These are phyloP conservation scores for Chlorops oryzae DNA, from an alignment of 1,140 invertebrate genomes.

Conservation along the genomic window DNA sequence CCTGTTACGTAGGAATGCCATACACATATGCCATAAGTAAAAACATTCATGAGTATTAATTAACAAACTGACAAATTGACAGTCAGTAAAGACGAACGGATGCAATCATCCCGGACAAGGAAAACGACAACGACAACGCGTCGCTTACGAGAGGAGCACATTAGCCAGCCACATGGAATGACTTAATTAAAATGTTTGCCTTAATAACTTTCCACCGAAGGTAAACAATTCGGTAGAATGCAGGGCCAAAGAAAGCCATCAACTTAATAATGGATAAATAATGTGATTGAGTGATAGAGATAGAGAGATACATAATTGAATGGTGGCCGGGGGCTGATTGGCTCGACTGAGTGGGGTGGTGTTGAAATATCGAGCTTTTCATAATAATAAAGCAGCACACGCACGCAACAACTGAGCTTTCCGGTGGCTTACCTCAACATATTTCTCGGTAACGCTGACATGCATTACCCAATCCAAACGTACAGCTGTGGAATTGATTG, in stretches of 20 bases:
- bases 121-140: too few relatives aligned
- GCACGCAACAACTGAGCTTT: too few relatives aligned
- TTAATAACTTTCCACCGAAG: too few relatives aligned
- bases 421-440: slow-evolving; percentile 46
- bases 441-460: slow-evolving; percentile 39
- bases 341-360: not conserved
- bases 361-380: not conserved
- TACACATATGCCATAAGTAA: too few relatives aligned
- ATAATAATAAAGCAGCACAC: not conserved
- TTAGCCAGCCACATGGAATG: too few relatives aligned
- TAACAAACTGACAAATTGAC: too few relatives aligned
- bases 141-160: too few relatives aligned
- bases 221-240: too few relatives aligned
- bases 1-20: slow-evolving; percentile 52
- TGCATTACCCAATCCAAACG: slow-evolving; percentile 78
- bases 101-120: too few relatives aligned
- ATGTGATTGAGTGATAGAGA: not conserved
- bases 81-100: not conserved
- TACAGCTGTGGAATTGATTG: slow-evolving; percentile 75
- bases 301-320: not conserved
- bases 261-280: not conserved
- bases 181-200: too few relatives aligned
- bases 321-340: not conserved
- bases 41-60: too few relatives aligned
- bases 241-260: not conserved